phyloP scores from a whole-genome alignment of 2,113 vertebrate species.

The Cercocebus atys region DNA sequence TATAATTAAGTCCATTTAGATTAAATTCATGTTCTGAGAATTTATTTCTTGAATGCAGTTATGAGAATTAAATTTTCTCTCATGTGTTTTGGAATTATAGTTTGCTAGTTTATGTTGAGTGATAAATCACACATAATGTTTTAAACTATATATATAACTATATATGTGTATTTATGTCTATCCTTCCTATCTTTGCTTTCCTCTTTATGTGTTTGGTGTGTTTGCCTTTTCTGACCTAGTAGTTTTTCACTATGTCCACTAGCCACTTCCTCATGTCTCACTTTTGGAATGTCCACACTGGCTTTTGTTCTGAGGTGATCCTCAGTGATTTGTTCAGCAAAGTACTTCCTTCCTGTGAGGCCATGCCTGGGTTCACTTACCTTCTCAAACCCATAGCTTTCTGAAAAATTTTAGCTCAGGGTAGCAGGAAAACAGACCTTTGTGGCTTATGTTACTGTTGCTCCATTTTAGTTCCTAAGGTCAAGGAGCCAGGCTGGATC shows the following conservation, averaged over 20 bases:
- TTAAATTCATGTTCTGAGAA: background rate
- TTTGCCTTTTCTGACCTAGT: background rate
- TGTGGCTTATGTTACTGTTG: background rate
- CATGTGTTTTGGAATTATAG: background rate
- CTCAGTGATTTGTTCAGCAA: background rate
- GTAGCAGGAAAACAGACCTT: background rate
- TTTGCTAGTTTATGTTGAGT: background rate
- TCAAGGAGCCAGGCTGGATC: background rate
- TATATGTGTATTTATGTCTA: background rate
- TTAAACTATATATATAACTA: background rate
- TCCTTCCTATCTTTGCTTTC: background rate
- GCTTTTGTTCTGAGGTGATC: background rate
- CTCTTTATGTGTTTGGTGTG: background rate
- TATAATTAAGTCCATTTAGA: background rate
- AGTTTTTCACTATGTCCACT: background rate
- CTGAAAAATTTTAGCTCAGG: background rate
- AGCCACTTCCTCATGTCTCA: background rate
- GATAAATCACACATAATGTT: background rate
- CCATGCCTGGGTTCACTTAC: background rate
- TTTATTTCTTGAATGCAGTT: background rate
- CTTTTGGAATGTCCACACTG: background rate
- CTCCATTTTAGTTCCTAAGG: background rate
- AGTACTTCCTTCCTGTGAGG: background rate
- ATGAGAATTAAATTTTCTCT: background rate
- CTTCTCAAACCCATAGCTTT: background rate